phyloP scores from a whole-genome alignment of 1,140 invertebrate species.

The Olivierus martensii region DNA sequence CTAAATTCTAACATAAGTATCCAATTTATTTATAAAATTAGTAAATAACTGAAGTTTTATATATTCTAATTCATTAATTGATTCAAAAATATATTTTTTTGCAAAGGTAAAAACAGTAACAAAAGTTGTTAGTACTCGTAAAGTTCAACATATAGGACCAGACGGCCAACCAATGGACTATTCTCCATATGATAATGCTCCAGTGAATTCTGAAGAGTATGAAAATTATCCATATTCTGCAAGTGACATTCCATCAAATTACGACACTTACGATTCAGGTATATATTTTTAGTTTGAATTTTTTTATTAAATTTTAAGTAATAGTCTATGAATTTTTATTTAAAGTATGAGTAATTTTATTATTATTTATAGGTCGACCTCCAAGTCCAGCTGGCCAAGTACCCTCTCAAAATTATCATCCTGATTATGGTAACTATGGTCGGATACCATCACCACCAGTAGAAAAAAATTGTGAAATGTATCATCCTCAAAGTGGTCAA shows the following conservation, averaged over 20 bases:
- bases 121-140: constrained; percentile 42
- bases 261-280: constrained; percentile 19
- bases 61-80: too few species aligned
- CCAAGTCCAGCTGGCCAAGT: constrained; percentile 17
- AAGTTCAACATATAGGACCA: constrained; percentile 48
- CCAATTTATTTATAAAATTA: too few species aligned
- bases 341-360: neutral
- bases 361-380: constrained; percentile 11
- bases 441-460: constrained; percentile 9
- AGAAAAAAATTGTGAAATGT: constrained; percentile 7
- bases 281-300: too few species aligned
- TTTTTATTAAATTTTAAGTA: too few species aligned
- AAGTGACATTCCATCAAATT: constrained; percentile 5
- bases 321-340: too few species aligned
- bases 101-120: constrained; percentile 41
- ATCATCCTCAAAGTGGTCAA: constrained; percentile 1
- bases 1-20: too few species aligned
- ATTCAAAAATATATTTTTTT: too few species aligned
- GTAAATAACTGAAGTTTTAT: too few species aligned
- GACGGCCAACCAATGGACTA: constrained; percentile 40
- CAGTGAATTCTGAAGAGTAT: too few species aligned
- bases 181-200: constrained; percentile 11
- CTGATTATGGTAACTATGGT: constrained; percentile 15
- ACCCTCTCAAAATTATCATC: neutral
- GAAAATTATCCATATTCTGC: constrained; percentile 6